Base-by-base conservation (phyloP, 2,888 invertebrate species). In the Miltochrista miniata region DNA sequence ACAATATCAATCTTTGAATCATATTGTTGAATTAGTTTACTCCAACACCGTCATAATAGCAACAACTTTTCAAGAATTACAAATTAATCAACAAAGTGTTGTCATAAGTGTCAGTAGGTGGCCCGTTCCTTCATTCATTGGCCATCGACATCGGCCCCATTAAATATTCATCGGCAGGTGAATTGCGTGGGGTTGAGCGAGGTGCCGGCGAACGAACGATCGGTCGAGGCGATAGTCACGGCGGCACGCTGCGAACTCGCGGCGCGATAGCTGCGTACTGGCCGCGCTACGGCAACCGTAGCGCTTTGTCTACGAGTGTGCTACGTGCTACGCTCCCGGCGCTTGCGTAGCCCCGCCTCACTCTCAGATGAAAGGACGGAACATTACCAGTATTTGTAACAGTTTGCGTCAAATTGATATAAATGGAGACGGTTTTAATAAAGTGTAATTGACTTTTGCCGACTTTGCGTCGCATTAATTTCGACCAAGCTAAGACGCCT, bases 371-470 rank as follows among this genome's bases (percentile, higher is more conserved):
- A 89, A 89, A 90, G 85, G 87, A 88, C 87, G 83, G 87, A 87
- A 90, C 90, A 90, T 90, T 89, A 85, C 89, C 89, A 90, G 90
- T 91, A 90, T 91, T 91, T 90, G 90, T 90, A 90, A 90, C 90
- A 90, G 90, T 90, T 91, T 90, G 90, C 89, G 87, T 90, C 90
- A 91, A 91, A 91, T 91, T 91, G 90, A 91, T 90, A 91, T 91
- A 90, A 91, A 90, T 91, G 90, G 89, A 90, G 90, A 90, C 85
- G 90, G 89, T 90, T 91, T 91, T 91, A 91, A 91, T 91, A 90
- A 90, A 90, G 88, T 90, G 88, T 91, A 91, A 91, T 91, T 90
- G 90, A 91, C 90, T 91, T 90, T 90, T 90, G 90, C 87, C 86
- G 87, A 91, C 86, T 90, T 90, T 86, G 86, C 87, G 86, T 87